A percentile compares a stretch with the other conserved stretches of the same genome.
These are phyloP conservation scores for Hemiscyllium ocellatum DNA, from an alignment of 2,113 vertebrate genomes.

Conservation along the genomic window DNA sequence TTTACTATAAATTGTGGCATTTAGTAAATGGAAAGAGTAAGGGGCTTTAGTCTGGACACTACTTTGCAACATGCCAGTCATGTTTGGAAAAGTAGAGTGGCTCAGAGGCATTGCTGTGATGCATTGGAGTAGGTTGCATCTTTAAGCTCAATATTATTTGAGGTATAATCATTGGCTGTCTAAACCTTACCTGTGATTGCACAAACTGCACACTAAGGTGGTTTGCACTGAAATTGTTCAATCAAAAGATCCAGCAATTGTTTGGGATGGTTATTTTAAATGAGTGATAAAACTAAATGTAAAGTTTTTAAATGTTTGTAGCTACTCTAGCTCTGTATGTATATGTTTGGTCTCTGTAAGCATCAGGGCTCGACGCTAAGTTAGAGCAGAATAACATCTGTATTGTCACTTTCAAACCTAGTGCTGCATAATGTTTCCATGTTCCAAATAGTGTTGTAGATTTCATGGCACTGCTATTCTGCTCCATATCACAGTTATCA, in stretches of 20 bases:
- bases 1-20: neutral
- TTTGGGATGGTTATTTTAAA: conserved; percentile 34
- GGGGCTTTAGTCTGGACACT: conserved; percentile 44
- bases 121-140: conserved; percentile 42
- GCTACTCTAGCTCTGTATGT: conserved; percentile 6
- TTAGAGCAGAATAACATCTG: conserved; percentile 38
- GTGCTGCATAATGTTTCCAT: conserved; percentile 2
- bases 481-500: neutral
- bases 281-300: neutral
- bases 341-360: conserved; percentile 23
- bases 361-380: conserved; percentile 47
- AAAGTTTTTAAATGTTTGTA: conserved; percentile 29
- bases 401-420: conserved; percentile 15
- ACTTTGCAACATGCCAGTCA: conserved; percentile 43
- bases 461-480: neutral
- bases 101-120: conserved; percentile 56
- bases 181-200: conserved; percentile 18
- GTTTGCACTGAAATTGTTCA: conserved; percentile 28
- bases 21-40: conserved; percentile 51
- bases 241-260: conserved; percentile 7
- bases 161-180: conserved; percentile 2
- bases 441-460: neutral
- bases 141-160: conserved; percentile 41
- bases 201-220: conserved; percentile 36
- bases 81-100: conserved; percentile 48